Evolutionary conservation across 2,113 vertebrate species (phyloP).

Genomic region (Pseudopipra pipra): DNA sequence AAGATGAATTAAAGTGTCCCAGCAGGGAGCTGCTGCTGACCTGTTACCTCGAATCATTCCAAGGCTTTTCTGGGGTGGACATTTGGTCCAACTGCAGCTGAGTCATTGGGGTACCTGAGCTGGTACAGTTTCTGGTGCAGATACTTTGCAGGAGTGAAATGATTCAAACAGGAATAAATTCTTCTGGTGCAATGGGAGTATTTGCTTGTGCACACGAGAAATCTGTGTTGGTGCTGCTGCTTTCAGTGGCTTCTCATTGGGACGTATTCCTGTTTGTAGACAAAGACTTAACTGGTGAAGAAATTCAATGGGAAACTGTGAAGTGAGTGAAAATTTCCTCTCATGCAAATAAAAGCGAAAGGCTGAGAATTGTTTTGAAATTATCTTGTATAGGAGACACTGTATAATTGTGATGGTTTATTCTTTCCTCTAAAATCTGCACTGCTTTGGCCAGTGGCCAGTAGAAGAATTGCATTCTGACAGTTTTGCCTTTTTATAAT

Average conservation of each 20-base stretch:
- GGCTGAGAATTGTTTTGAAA: neutral
- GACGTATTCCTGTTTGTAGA: neutral
- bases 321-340: neutral
- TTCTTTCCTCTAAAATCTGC: neutral
- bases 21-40: slow-evolving; percentile 6
- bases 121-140: neutral
- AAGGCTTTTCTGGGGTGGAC: neutral
- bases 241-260: neutral
- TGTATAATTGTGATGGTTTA: neutral
- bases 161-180: neutral
- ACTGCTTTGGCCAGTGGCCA: slow-evolving; percentile 17
- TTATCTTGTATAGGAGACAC: neutral
- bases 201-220: neutral
- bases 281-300: neutral
- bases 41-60: neutral
- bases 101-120: neutral
- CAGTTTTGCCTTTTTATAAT: slow-evolving; percentile 29
- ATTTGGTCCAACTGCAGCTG: neutral
- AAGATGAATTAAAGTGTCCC: neutral
- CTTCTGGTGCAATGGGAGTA: neutral
- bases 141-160: neutral
- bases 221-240: neutral
- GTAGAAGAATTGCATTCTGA: neutral
- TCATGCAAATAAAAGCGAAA: neutral
- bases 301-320: neutral